A percentile compares a stretch with the other conserved stretches of the same genome.
Evolutionary conservation across 1,140 invertebrate genomes (phyloP).

Genomic region (Papilio glaucus): DNA sequence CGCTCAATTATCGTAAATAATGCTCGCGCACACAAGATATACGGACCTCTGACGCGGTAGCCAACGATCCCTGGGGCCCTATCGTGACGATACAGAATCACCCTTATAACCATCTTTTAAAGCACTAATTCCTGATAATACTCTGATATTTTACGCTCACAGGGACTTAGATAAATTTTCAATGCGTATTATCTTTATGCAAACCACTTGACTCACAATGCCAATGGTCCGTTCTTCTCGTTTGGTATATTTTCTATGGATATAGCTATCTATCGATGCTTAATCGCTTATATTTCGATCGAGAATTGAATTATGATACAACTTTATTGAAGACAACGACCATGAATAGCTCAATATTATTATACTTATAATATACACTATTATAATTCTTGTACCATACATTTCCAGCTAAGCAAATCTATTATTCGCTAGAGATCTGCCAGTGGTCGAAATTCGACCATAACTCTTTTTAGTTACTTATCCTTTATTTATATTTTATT

Average conservation of each 20-base stretch:
- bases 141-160: conserved; percentile 58
- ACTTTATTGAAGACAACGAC: conserved; percentile 30
- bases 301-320: conserved; percentile 47
- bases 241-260: conserved; percentile 68
- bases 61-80: conserved; percentile 64
- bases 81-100: conserved; percentile 51
- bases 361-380: conserved; percentile 16
- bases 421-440: too few relatives aligned
- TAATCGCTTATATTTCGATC: conserved; percentile 54
- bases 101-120: conserved; percentile 55
- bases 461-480: too few relatives aligned
- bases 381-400: conserved; percentile 2
- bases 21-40: conserved; percentile 82
- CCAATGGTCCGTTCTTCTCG: conserved; percentile 65
- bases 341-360: conserved; percentile 31
- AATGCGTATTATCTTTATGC: conserved; percentile 82
- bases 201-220: conserved; percentile 79
- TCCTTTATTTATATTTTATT: too few relatives aligned
- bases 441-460: too few relatives aligned
- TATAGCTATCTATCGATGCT: conserved; percentile 71
- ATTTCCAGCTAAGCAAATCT: background rate
- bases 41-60: conserved; percentile 74
- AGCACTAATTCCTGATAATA: conserved; percentile 49
- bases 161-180: conserved; percentile 60
- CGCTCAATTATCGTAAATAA: conserved; percentile 84